Conservation (phyloP, 2,113 vertebrate genomes). For the Felis chaus region DNA sequence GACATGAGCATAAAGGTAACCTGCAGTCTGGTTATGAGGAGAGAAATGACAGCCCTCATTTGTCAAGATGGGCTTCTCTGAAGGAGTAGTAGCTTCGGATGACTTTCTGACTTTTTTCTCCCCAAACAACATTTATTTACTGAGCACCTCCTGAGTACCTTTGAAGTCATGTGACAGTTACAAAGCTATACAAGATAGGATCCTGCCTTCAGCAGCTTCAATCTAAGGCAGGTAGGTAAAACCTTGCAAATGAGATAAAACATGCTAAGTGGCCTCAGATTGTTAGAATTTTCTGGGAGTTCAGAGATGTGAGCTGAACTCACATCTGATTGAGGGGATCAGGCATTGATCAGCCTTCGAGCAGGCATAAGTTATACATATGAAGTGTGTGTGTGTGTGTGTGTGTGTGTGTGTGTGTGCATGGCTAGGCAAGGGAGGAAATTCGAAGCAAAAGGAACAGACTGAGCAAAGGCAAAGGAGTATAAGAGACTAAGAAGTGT, state of each 20-base stretch:
- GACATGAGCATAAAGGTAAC: background rate
- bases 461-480: background rate
- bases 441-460: background rate
- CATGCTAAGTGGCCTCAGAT: background rate
- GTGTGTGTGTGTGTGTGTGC: too few species aligned
- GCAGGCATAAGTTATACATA: fast-evolving
- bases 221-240: background rate
- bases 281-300: background rate
- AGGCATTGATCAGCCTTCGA: background rate
- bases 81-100: background rate
- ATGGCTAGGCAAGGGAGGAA: background rate
- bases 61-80: background rate
- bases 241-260: background rate
- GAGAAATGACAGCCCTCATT: background rate
- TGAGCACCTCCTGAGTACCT: background rate
- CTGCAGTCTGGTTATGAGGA: background rate
- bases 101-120: background rate
- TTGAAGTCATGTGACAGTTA: background rate
- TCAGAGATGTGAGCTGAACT: background rate
- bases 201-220: background rate
- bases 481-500: background rate
- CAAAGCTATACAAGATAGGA: background rate
- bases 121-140: background rate
- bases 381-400: background rate
- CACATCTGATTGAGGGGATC: background rate